phyloP scores from a whole-genome alignment of 2,113 vertebrate species.

The Epinephelus fuscoguttatus region DNA sequence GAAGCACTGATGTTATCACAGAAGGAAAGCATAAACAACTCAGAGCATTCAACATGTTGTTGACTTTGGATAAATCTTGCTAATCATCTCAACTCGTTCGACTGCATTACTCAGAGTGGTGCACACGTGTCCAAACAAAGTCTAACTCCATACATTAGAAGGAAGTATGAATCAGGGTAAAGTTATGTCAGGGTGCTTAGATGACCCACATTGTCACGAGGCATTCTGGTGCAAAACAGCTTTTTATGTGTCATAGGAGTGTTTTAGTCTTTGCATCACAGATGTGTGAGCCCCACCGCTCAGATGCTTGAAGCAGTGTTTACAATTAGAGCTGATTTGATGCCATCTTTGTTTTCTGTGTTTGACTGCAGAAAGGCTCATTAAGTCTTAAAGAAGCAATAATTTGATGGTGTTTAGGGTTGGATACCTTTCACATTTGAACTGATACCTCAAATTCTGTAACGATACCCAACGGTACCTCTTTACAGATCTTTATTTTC shows the following conservation, averaged over 20 bases:
- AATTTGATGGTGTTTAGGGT: background rate
- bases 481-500: no score
- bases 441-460: no score
- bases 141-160: slow-evolving; percentile 2
- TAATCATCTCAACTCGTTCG: slow-evolving; percentile 36
- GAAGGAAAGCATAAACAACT: slow-evolving; percentile 47
- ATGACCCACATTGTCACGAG: background rate
- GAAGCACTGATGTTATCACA: slow-evolving; percentile 47
- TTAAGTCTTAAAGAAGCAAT: background rate
- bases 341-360: slow-evolving; percentile 2
- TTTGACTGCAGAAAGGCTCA: background rate
- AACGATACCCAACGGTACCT: no score
- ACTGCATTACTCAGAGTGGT: slow-evolving; percentile 23
- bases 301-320: slow-evolving; percentile 35
- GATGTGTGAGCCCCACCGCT: slow-evolving; percentile 61
- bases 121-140: slow-evolving; percentile 53
- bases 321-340: slow-evolving; percentile 22
- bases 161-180: background rate
- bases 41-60: slow-evolving; percentile 35
- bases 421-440: no score
- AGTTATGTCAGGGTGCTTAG: background rate
- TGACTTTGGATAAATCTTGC: slow-evolving; percentile 54
- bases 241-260: background rate
- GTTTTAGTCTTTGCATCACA: slow-evolving; percentile 37
- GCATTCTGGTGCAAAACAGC: background rate